A percentile compares a stretch with the other conserved stretches of the same genome.
These are phyloP conservation scores for Zoanthus sansibaricus DNA, from an alignment of 92 coral and sea anemone genomes.

Conservation along the genomic window DNA sequence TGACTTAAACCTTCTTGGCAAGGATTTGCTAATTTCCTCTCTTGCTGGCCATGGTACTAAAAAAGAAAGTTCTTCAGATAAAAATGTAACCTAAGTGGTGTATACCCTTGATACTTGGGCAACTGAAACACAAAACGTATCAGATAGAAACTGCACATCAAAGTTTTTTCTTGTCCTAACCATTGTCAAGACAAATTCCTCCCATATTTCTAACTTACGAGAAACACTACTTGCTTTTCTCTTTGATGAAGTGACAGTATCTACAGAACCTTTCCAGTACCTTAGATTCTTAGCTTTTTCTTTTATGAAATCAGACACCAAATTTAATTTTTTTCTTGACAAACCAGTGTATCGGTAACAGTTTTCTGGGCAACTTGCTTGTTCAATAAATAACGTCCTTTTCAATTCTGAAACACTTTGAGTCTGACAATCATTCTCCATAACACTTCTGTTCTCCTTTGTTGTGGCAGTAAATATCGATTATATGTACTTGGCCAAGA, in stretches of 20 bases:
- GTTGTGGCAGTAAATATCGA: not conserved
- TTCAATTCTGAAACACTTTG: not conserved
- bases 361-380: slow-evolving; percentile 13
- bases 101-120: slow-evolving; percentile 66
- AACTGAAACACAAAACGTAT: slow-evolving; percentile 58
- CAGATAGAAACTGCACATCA: slow-evolving; percentile 47
- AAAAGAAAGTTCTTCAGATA: slow-evolving; percentile 70
- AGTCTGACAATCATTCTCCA: not conserved
- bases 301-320: slow-evolving; percentile 16
- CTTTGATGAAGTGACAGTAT: not conserved
- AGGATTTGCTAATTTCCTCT: slow-evolving; percentile 57
- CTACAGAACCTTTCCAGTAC: slow-evolving; percentile 53
- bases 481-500: not conserved
- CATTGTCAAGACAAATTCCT: slow-evolving; percentile 9
- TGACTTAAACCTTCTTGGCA: slow-evolving; percentile 61
- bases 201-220: slow-evolving; percentile 30
- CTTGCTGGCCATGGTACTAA: slow-evolving; percentile 74
- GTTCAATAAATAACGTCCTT: slow-evolving; percentile 12
- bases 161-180: slow-evolving; percentile 67
- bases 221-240: not conserved
- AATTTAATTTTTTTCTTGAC: slow-evolving; percentile 30
- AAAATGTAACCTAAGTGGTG: slow-evolving; percentile 70
- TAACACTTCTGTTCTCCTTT: not conserved
- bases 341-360: slow-evolving; percentile 50
- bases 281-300: slow-evolving; percentile 44